phyloP scores from a whole-genome alignment of 2,888 invertebrate genomes.

The Doris montereyensis region DNA sequence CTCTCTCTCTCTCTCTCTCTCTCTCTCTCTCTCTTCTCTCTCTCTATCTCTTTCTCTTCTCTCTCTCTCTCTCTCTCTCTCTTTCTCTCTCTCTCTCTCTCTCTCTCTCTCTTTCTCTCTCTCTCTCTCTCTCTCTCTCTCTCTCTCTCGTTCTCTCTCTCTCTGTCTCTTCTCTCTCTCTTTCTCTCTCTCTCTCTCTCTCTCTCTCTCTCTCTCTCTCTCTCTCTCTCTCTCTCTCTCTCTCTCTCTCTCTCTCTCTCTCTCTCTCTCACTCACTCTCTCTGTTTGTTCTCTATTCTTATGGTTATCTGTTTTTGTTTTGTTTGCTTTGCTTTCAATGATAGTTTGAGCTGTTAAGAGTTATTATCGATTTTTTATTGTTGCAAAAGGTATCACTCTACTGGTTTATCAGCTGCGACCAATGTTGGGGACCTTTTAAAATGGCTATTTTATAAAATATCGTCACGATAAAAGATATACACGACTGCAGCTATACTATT shows the following conservation, averaged over 20 bases:
- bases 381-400: no score
- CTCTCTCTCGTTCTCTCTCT: conserved; percentile 50
- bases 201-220: conserved; percentile 51
- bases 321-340: no score
- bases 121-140: background rate
- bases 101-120: background rate
- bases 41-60: conserved; percentile 45
- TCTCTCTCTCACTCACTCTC: background rate
- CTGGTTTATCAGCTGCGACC: no score
- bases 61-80: conserved; percentile 58
- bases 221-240: conserved; percentile 53
- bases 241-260: background rate
- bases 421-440: no score
- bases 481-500: no score
- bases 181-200: no score
- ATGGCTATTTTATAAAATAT: no score
- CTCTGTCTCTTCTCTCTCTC: no score
- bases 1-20: background rate
- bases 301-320: no score
- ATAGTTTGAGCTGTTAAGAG: no score
- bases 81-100: background rate
- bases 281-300: conserved; percentile 45
- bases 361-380: no score
- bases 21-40: conserved; percentile 13
- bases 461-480: no score